phyloP scores from a whole-genome alignment of 2,888 invertebrate genomes.

The Drosophila seclusa region DNA sequence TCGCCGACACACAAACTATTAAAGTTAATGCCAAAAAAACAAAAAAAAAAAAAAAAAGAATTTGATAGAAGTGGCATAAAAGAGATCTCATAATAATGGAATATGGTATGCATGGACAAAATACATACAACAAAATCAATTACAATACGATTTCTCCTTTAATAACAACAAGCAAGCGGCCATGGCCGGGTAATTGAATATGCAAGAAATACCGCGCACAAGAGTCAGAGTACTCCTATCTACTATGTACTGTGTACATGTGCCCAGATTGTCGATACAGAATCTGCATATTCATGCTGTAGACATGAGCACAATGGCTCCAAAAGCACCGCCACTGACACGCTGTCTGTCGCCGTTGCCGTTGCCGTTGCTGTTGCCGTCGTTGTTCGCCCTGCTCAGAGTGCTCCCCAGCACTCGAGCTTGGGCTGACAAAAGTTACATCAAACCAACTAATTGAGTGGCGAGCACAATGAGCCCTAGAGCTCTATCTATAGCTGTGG shows the following conservation, averaged over 20 bases:
- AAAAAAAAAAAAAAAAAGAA: neutral
- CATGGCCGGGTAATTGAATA: constrained; percentile 69
- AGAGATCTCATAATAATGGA: constrained; percentile 58
- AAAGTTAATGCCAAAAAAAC: constrained; percentile 58
- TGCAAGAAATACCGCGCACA: constrained; percentile 48
- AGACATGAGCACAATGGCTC: constrained; percentile 70
- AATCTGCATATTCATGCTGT: constrained; percentile 78
- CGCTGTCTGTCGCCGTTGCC: constrained; percentile 65
- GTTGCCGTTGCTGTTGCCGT: constrained; percentile 14
- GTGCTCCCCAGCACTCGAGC: constrained; percentile 44
- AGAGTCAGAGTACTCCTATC: constrained; percentile 25
- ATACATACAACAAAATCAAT: constrained; percentile 66
- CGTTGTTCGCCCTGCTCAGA: constrained; percentile 6
- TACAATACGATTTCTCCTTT: constrained; percentile 72
- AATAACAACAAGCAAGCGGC: constrained; percentile 59
- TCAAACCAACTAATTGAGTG: constrained; percentile 80
- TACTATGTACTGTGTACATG: constrained; percentile 24
- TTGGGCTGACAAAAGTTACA: constrained; percentile 74
- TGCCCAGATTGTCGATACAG: constrained; percentile 50
- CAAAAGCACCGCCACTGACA: constrained; percentile 76
- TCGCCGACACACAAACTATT: constrained; percentile 60
- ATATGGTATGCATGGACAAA: constrained; percentile 50
- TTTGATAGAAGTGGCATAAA: constrained; percentile 53
- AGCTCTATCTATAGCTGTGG: constrained; percentile 3
- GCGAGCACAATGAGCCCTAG: constrained; percentile 73